A percentile compares a stretch with the other conserved stretches of the same genome.
These are phyloP conservation scores for Ictalurus punctatus DNA, from an alignment of 2,113 vertebrate genomes.

Conservation along the genomic window DNA sequence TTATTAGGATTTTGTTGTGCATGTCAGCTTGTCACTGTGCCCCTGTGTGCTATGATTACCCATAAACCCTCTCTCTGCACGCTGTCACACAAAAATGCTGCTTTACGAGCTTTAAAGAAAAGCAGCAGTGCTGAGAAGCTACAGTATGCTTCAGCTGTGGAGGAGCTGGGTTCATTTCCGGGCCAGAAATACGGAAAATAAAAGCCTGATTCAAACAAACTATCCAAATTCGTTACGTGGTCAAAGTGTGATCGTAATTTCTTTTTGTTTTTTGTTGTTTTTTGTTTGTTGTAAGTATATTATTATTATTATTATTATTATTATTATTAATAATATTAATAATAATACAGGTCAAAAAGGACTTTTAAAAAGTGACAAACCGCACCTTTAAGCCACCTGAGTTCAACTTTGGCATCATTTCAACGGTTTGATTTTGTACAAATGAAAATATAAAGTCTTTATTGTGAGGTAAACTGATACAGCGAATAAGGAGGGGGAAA, in stretches of 20 bases:
- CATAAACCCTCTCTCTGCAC: neutral
- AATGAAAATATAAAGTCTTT: neutral
- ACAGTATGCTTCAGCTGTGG: neutral
- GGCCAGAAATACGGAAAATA: neutral
- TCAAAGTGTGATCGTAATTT: neutral
- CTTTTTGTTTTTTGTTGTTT: too few species aligned
- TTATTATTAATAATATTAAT: neutral
- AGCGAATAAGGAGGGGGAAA: neutral
- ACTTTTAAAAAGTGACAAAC: neutral
- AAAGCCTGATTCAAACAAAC: neutral
- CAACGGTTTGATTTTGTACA: neutral
- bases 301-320: neutral
- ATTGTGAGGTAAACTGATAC: neutral
- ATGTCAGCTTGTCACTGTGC: neutral
- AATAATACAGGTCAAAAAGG: too few species aligned
- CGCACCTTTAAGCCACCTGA: neutral
- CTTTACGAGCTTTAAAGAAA: neutral
- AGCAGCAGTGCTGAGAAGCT: neutral
- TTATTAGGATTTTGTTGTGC: neutral
- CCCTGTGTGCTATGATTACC: conserved; percentile 19
- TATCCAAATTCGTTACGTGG: neutral
- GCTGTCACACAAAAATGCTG: neutral
- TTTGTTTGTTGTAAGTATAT: neutral
- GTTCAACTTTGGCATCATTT: neutral
- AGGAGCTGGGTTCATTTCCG: neutral